These are phyloP conservation scores for Pterostichus niger DNA, from an alignment of 2,888 invertebrate species.

Conservation along the genomic window DNA sequence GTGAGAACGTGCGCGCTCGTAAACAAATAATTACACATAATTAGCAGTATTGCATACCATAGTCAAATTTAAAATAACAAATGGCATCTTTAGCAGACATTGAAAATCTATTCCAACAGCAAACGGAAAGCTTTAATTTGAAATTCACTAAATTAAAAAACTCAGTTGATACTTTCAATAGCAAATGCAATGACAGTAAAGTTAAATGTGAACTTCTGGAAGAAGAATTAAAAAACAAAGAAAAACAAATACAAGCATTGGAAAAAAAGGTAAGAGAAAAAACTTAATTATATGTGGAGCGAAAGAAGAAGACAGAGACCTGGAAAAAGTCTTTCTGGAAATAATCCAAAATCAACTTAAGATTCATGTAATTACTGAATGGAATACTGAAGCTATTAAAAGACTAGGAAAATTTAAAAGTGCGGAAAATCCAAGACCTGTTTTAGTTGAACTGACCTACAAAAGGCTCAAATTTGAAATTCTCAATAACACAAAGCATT, in stretches of 20 bases:
- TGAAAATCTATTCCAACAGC: neutral
- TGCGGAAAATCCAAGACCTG: neutral
- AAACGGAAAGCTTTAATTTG: neutral
- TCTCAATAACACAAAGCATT: neutral
- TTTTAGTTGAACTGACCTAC: neutral
- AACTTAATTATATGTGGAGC: neutral
- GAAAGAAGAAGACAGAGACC: neutral
- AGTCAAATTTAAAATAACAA: neutral
- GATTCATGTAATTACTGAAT: neutral
- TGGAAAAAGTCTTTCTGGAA: neutral
- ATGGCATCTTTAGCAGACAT: neutral
- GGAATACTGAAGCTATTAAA: slow-evolving; percentile 1
- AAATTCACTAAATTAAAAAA: neutral
- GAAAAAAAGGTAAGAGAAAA: neutral
- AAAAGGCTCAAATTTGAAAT: neutral
- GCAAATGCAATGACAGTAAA: neutral
- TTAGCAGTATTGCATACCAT: neutral
- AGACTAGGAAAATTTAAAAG: neutral
- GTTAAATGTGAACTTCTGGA: slow-evolving; percentile 11
- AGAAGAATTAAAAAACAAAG: slow-evolving; percentile 6
- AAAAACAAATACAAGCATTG: neutral
- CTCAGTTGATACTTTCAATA: neutral
- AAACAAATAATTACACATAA: too few species aligned
- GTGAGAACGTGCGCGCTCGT: too few species aligned
- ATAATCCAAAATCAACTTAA: neutral